phyloP scores from a whole-genome alignment of 1,140 invertebrate genomes.

The Dolichoris vasculosae region DNA sequence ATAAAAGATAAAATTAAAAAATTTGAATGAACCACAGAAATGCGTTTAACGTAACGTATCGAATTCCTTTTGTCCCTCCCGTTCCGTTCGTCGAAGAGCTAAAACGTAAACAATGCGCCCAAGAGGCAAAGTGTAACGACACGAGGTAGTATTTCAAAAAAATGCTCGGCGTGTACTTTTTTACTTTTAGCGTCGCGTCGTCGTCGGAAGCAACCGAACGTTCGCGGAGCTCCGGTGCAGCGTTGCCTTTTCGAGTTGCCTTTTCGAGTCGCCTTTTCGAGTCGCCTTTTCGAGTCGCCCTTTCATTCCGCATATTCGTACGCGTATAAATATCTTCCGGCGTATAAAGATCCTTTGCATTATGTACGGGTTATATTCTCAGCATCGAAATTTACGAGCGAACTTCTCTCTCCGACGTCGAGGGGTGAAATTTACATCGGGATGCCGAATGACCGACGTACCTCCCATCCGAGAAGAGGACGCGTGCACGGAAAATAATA shows the following conservation, averaged over 20 bases:
- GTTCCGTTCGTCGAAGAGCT: background rate
- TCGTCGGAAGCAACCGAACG: conserved; percentile 16
- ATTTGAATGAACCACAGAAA: background rate
- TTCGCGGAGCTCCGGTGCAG: background rate
- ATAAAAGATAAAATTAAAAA: too few relatives aligned
- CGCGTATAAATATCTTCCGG: conserved; percentile 51
- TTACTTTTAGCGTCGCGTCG: conserved; percentile 10
- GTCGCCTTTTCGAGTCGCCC: conserved; percentile 18
- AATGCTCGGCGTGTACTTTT: conserved; percentile 11
- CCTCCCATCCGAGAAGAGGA: background rate
- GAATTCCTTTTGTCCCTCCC: conserved; percentile 30
- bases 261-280: conserved; percentile 18
- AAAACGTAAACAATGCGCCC: conserved; percentile 35
- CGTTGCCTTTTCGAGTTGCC: background rate
- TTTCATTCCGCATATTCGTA: conserved; percentile 38
- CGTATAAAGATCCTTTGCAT: conserved; percentile 51
- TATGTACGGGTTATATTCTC: conserved; percentile 54
- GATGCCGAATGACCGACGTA: conserved; percentile 45
- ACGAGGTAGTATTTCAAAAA: conserved; percentile 48
- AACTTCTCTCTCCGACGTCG: conserved; percentile 33
- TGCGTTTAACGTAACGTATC: background rate
- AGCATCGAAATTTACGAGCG: conserved; percentile 50
- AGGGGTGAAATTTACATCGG: conserved; percentile 44
- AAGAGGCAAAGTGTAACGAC: conserved; percentile 32
- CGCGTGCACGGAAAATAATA: background rate